phyloP scores from a whole-genome alignment of 2,113 vertebrate species.

The Accipiter cooperii region DNA sequence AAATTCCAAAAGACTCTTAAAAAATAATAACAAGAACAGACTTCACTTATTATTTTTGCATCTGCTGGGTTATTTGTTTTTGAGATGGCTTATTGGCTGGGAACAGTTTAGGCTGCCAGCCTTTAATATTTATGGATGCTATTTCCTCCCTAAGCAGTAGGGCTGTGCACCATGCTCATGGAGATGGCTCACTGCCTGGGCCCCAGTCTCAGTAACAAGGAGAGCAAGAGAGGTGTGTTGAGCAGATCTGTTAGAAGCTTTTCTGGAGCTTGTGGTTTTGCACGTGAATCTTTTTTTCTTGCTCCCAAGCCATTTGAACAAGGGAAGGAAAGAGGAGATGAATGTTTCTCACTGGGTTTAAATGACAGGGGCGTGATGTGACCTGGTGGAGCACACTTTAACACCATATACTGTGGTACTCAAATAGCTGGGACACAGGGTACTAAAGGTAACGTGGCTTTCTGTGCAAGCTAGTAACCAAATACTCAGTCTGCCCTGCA shows the following conservation, averaged over 20 bases:
- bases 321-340: neutral
- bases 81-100: neutral
- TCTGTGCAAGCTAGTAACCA: neutral
- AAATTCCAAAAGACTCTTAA: neutral
- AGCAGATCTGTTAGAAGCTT: neutral
- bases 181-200: neutral
- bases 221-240: too few relatives aligned
- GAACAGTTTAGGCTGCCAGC: neutral
- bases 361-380: neutral
- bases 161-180: neutral
- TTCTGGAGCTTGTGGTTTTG: neutral
- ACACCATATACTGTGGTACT: too few relatives aligned
- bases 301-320: neutral
- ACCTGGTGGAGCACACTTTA: neutral
- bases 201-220: neutral
- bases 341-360: neutral
- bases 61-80: neutral
- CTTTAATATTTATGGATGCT: neutral
- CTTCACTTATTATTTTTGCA: neutral
- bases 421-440: neutral
- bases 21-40: neutral
- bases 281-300: neutral
- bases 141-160: neutral
- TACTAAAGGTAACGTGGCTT: neutral
- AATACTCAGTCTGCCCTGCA: neutral